Base-by-base conservation (phyloP, 2,113 vertebrate species). In the Thryonomys swinderianus region DNA sequence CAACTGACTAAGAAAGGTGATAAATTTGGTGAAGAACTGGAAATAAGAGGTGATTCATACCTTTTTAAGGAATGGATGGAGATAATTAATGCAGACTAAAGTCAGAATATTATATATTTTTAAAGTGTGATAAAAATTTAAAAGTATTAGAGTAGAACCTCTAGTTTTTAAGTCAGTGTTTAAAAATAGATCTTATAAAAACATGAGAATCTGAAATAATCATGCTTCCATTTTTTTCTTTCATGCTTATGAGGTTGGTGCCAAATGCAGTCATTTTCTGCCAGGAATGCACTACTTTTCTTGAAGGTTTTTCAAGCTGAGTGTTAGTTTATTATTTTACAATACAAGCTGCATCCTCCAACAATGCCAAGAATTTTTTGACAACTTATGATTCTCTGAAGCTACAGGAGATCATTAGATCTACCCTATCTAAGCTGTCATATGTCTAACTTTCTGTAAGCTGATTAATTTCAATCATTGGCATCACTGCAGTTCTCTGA, bases 271-370 rank as follows among this genome's bases (percentile, higher is more conserved):
- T 88, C 48, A 62, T 45, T 81, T 97, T 93, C 88, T 95, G 94
- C 85, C 94, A 96, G 94, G 45, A 83, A 86, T 12, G 37, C 32
- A 94, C 11, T 93, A 73, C n/a, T 53, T 91, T 51, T 94, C 57
- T 48, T 94, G 69, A 89, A 93, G 62, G 64, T 74, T 96, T 93
- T 93, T 83, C 91, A 64, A 91, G 94, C 73, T 88, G 27, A 86
- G 88, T 92, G 21, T 81, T 92, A 86, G 53, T 92, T 32, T 71
- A 96, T 95, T 93, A 92, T 96, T 89, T 95, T 91, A 89, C 37
- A 71, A 62, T 86, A 92, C 88, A 87, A 67, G 67, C 57, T 83
- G 16, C 20, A 57, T 71, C 42, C 25, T 91, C 66, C 62, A 78
- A 74, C 71, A 59, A 55, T 91, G 91, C 91, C 91, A 93, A 94